Percentiles rank a stretch among this genome's conserved stretches.
phyloP scores from a whole-genome alignment of 2,797 vertebrate genomes.

The Anabacerthia variegaticeps region DNA sequence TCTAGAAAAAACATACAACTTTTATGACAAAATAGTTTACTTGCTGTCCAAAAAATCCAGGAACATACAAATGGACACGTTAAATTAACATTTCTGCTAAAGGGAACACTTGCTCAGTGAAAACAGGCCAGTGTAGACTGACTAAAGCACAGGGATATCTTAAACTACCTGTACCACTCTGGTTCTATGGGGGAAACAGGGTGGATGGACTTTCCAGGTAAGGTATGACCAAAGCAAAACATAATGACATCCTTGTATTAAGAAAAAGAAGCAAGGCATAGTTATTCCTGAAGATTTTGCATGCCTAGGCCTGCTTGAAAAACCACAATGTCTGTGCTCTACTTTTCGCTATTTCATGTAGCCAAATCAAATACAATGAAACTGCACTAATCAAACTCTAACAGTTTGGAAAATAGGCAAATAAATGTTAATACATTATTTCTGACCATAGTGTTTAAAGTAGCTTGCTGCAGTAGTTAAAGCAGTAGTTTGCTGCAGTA shows the following conservation, averaged over 20 bases:
- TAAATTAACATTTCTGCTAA: neutral
- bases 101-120: fast-evolving
- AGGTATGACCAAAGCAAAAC: neutral
- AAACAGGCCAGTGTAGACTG: fast-evolving
- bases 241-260: fast-evolving
- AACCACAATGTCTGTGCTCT: neutral
- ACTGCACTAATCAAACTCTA: neutral
- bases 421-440: neutral
- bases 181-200: fast-evolving
- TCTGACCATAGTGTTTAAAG: neutral
- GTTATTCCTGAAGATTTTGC: neutral
- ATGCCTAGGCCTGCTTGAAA: neutral
- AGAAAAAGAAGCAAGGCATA: neutral
- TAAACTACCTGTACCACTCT: neutral
- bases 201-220: neutral
- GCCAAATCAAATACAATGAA: neutral
- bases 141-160: neutral
- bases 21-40: neutral
- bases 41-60: neutral
- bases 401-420: neutral
- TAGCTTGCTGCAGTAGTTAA: neutral
- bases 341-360: neutral
- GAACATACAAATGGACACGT: neutral
- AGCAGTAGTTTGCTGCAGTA: neutral
- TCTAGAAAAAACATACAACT: neutral